phyloP scores from a whole-genome alignment of 1,140 invertebrate species.

The Drosophila ercepeae region DNA sequence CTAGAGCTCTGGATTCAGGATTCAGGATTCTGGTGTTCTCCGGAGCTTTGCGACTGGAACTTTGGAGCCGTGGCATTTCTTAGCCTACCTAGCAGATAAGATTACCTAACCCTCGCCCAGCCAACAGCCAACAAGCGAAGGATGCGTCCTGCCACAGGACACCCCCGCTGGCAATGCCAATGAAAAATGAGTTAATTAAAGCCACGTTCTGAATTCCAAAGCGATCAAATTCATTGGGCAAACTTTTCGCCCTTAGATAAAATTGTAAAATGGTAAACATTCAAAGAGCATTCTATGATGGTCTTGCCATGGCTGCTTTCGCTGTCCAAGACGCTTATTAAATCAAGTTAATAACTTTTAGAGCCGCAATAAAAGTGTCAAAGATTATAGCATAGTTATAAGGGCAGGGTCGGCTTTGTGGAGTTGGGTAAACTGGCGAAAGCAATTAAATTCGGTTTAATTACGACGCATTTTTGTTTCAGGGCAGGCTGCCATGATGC shows the following conservation, averaged over 20 bases:
- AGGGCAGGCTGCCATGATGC: slow-evolving; percentile 3
- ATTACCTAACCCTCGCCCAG: slow-evolving; percentile 54
- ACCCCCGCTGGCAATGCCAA: slow-evolving; percentile 57
- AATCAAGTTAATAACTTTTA: slow-evolving; percentile 83
- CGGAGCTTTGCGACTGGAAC: neutral
- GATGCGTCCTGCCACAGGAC: slow-evolving; percentile 4
- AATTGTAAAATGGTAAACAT: slow-evolving; percentile 69
- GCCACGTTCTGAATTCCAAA: slow-evolving; percentile 67
- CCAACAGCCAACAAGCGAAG: slow-evolving; percentile 1
- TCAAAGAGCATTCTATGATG: slow-evolving; percentile 26
- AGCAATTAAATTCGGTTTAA: slow-evolving; percentile 82
- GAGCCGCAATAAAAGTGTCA: slow-evolving; percentile 83
- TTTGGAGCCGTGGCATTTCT: slow-evolving; percentile 13
- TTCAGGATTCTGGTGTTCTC: slow-evolving; percentile 5
- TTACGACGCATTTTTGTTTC: slow-evolving; percentile 75
- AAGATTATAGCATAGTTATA: slow-evolving; percentile 82
- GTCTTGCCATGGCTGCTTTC: neutral
- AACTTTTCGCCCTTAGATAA: slow-evolving; percentile 62
- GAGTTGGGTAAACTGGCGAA: slow-evolving; percentile 30
- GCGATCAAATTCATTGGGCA: slow-evolving; percentile 69
- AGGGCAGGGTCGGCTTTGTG: slow-evolving; percentile 8
- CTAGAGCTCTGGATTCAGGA: slow-evolving; percentile 13
- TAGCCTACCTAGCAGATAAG: slow-evolving; percentile 57
- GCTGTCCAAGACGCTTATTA: slow-evolving; percentile 74
- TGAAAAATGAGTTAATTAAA: slow-evolving; percentile 84